Evolutionary conservation across 2,888 invertebrate species (phyloP), one percentile per base, ranked within the genome.

Genomic region (Teleogryllus oceanicus): DNA sequence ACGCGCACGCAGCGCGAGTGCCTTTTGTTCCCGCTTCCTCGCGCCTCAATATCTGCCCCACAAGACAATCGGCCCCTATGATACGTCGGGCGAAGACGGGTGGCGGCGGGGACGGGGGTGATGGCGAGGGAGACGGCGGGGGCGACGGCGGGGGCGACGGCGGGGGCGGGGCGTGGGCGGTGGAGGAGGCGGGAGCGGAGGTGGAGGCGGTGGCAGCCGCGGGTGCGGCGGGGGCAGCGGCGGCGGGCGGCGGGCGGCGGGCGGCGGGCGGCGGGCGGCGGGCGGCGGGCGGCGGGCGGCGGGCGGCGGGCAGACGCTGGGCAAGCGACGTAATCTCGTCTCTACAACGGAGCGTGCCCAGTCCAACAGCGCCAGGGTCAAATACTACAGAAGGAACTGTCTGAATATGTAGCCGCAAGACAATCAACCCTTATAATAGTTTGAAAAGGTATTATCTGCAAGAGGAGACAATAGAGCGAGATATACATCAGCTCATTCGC

Each of bases 51-150:
- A 62, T 62, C 62, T 62, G 62, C 62, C n/a, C 13, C 37, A 5
- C n/a, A n/a, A 62, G 62, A 62, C 62, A 62, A 62, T 62, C 62
- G 62, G n/a, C 62, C 62, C 62, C 62, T 62, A 62, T 62, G 62
- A 62, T 18, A n/a, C 13, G 62, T n/a, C 13, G 62, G 62, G n/a
- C 62, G n/a, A 16, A 3, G 62, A 62, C 16, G 62, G n/a, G 13
- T 3, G 0, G 62, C 62, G 16, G 16, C 13, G 16, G 8, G 62
- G 37, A 37, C 37, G 37, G 37, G 0, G 37, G 37, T 8, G 1
- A 37, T 0, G 4, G 24, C 24, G 24, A 0, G 2, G 24, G 2
- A 0, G 24, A 37, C 24, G 2, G 24, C 24, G 24, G 24, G 2
- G 24, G 24, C 24, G 24, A 4, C 24, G 24, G 24, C 24, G 24